A percentile compares a stretch with the other conserved stretches of the same genome.
These are phyloP conservation scores for Lepidostoma basale DNA, from an alignment of 1,140 invertebrate species.

Conservation along the genomic window DNA sequence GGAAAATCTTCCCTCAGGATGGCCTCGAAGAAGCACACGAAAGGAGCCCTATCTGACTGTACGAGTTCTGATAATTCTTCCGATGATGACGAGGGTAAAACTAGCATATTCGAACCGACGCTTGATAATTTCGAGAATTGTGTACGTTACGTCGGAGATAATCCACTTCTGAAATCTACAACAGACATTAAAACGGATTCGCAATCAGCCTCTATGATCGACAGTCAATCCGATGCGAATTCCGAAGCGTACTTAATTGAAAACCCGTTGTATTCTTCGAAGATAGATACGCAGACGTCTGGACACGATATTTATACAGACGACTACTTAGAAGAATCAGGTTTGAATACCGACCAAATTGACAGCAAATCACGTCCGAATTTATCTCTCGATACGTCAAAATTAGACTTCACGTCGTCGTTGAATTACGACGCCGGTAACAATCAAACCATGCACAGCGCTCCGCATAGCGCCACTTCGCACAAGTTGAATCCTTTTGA, in stretches of 20 bases:
- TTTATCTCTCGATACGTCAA: not conserved
- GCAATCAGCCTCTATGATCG: not conserved
- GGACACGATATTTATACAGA: slow-evolving; percentile 29
- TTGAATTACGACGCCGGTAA: not conserved
- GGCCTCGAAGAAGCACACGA: slow-evolving; percentile 49
- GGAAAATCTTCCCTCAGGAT: slow-evolving; percentile 52
- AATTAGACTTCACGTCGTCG: not conserved
- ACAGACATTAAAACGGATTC: slow-evolving; percentile 31
- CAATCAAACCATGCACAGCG: slow-evolving; percentile 6
- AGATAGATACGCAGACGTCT: slow-evolving; percentile 52
- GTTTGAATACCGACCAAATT: not conserved
- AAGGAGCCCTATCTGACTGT: slow-evolving; percentile 58
- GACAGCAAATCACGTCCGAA: not conserved
- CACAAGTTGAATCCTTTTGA: slow-evolving; percentile 64
- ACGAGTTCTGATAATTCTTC: slow-evolving; percentile 59
- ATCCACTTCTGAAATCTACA: slow-evolving; percentile 48
- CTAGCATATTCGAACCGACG: slow-evolving; percentile 60
- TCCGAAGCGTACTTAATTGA: slow-evolving; percentile 50
- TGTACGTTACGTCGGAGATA: slow-evolving; percentile 57
- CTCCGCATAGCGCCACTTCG: not conserved
- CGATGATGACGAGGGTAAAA: slow-evolving; percentile 54
- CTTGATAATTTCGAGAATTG: slow-evolving; percentile 60
- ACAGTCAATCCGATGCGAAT: slow-evolving; percentile 49
- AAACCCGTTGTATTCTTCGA: slow-evolving; percentile 58
- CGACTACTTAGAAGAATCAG: slow-evolving; percentile 24